A percentile compares a stretch with the other conserved stretches of the same genome.
Conservation (phyloP, 2,113 vertebrate genomes). For the Rhynchopsitta pachyrhyncha region DNA sequence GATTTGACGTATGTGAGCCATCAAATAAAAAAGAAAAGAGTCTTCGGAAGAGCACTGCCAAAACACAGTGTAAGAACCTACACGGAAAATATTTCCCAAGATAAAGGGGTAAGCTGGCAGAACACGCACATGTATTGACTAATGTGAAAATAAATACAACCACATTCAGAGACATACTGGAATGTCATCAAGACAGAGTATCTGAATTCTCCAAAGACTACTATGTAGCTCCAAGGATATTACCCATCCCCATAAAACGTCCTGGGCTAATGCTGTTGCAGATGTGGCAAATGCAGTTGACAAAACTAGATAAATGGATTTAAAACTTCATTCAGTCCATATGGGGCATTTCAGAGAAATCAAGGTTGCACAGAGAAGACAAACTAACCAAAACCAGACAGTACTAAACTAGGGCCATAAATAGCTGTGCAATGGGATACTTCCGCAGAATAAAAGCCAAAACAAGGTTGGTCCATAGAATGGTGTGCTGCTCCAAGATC, state of each 20-base stretch:
- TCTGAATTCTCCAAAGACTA: not conserved
- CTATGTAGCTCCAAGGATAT: not conserved
- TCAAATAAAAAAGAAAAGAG: fast-evolving
- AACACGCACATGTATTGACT: not conserved
- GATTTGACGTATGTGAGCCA: not conserved
- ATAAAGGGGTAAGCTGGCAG: not conserved
- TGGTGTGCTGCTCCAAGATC: not conserved
- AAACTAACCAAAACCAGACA: not conserved
- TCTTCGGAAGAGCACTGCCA: not conserved
- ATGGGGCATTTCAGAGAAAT: not conserved
- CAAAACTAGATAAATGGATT: not conserved
- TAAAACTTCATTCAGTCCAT: not conserved
- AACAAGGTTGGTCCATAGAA: not conserved
- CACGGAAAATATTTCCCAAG: not conserved
- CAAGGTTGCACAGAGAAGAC: not conserved
- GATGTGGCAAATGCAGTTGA: not conserved
- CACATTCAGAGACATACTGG: not conserved
- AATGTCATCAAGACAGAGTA: not conserved
- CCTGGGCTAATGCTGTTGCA: not conserved
- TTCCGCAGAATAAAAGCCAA: not conserved
- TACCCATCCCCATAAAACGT: not conserved
- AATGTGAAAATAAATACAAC: not conserved
- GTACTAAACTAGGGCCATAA: not conserved
- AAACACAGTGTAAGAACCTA: not conserved
- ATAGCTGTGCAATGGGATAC: not conserved